Percentiles rank a stretch among this genome's conserved stretches.
Evolutionary conservation across 1,140 invertebrate species (phyloP).

Genomic region (Ceratitis capitata): DNA sequence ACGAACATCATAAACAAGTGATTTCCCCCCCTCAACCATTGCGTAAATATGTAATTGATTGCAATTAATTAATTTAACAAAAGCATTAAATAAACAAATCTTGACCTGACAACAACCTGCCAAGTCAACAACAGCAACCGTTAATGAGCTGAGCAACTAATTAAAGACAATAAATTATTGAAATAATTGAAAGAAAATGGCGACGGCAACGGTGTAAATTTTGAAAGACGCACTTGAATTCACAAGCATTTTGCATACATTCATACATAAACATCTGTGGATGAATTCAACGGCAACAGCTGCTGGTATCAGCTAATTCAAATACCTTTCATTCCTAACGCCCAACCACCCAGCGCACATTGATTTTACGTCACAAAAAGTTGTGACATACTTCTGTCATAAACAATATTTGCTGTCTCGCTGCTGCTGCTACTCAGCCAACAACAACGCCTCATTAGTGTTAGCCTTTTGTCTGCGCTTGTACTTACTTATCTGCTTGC

Average conservation of each 20-base stretch:
- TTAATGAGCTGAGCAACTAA: constrained; percentile 17
- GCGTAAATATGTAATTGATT: constrained; percentile 2
- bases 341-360: background rate
- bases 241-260: too few relatives aligned
- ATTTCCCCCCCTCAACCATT: background rate
- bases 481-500: background rate
- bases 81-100: background rate
- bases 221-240: background rate
- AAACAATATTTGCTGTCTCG: background rate
- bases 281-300: background rate
- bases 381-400: background rate
- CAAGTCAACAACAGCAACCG: background rate
- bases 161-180: background rate
- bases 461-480: background rate
- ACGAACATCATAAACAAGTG: too few relatives aligned
- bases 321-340: background rate
- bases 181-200: constrained; percentile 22
- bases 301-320: background rate
- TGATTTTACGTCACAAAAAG: background rate
- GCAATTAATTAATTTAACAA: background rate
- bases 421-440: background rate
- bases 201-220: background rate
- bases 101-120: background rate
- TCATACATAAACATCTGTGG: background rate
- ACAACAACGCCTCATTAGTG: constrained; percentile 9